Evolutionary conservation across 2,797 vertebrate species (phyloP).

Genomic region (Peromyscus aztecus): DNA sequence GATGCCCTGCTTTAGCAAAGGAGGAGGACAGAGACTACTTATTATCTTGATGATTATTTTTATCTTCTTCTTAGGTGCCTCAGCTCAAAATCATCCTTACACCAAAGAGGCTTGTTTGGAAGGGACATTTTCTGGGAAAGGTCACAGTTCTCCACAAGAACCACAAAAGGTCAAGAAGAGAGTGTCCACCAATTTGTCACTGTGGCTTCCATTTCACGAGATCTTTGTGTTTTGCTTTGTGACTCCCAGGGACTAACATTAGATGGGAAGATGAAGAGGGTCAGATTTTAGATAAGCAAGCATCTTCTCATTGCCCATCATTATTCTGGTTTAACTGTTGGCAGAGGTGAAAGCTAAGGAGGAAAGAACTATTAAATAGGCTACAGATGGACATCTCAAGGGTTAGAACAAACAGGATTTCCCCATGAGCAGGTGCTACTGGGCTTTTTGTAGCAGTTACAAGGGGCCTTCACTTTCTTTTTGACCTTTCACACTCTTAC

Average conservation of each 20-base stretch:
- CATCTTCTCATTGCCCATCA: not conserved
- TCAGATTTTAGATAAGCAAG: conserved; percentile 45
- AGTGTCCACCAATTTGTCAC: not conserved
- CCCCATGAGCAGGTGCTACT: not conserved
- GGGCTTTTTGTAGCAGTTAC: conserved; percentile 47
- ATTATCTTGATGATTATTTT: not conserved
- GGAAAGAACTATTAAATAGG: not conserved
- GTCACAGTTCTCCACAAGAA: not conserved
- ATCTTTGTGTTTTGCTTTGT: not conserved
- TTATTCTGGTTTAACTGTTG: not conserved
- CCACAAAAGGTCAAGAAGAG: not conserved
- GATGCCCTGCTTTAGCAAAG: not conserved
- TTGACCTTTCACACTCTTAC: conserved; percentile 54
- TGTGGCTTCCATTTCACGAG: not conserved
- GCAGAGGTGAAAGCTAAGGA: not conserved
- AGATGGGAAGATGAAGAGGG: too few relatives aligned
- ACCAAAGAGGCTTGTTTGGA: not conserved
- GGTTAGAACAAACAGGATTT: conserved; percentile 57
- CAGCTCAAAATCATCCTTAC: not conserved
- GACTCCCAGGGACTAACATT: not conserved
- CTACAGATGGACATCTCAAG: not conserved
- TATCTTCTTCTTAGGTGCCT: not conserved
- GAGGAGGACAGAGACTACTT: not conserved
- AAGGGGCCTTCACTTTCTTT: conserved; percentile 3
- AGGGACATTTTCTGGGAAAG: not conserved